These are phyloP conservation scores for Andrena camellia DNA, from an alignment of 2,888 invertebrate species.

Conservation along the genomic window DNA sequence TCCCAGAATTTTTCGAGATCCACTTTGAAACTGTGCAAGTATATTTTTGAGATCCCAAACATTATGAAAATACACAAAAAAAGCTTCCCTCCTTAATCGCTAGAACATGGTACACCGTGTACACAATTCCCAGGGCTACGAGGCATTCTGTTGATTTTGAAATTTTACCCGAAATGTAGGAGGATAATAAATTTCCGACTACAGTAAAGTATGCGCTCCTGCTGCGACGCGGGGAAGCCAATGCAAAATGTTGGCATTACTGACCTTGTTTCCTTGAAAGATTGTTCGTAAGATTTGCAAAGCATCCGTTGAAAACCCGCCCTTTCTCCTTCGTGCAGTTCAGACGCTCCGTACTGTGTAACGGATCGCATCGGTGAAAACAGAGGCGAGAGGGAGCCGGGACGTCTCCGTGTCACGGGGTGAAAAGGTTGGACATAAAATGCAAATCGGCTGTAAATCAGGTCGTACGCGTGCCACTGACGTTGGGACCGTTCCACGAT, in stretches of 20 bases:
- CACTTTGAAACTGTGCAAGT: too few species aligned
- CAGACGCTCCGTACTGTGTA: constrained; percentile 34
- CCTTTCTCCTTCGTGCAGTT: background rate
- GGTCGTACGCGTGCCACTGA: constrained; percentile 65
- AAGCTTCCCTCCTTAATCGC: too few species aligned
- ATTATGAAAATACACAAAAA: too few species aligned
- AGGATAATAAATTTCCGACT: constrained; percentile 13
- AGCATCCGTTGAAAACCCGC: constrained; percentile 7
- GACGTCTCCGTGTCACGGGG: constrained; percentile 41
- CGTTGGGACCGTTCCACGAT: constrained; percentile 54
- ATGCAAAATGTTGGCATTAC: constrained; percentile 50
- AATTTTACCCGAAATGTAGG: background rate
- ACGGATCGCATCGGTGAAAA: constrained; percentile 62
- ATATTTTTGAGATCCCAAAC: too few species aligned
- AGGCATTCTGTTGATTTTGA: background rate
- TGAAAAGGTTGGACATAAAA: constrained; percentile 65
- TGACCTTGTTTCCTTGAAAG: constrained; percentile 74
- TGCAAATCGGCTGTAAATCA: constrained; percentile 77
- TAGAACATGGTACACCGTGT: background rate
- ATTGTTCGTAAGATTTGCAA: constrained; percentile 52
- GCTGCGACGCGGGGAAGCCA: constrained; percentile 20
- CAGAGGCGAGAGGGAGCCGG: constrained; percentile 22
- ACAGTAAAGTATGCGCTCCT: background rate
- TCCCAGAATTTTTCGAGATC: too few species aligned
- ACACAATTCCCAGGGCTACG: background rate